A percentile compares a stretch with the other conserved stretches of the same genome.
Evolutionary conservation across 1,140 invertebrate genomes (phyloP).

Genomic region (Ips nitidus): DNA sequence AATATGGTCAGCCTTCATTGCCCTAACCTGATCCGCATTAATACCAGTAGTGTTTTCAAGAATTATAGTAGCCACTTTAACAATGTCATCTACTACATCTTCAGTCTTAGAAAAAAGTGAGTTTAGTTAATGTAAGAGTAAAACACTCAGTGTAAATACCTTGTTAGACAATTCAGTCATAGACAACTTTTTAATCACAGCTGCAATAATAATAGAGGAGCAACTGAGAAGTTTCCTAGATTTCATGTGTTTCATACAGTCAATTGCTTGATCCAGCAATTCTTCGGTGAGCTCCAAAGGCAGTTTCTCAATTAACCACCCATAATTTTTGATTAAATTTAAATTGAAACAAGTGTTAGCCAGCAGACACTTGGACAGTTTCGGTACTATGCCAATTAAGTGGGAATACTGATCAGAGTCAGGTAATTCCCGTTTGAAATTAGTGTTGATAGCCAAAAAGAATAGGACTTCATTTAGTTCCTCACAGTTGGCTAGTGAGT

Average conservation of each 20-base stretch:
- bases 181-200: slow-evolving; percentile 38
- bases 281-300: slow-evolving; percentile 37
- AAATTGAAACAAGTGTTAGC: slow-evolving; percentile 41
- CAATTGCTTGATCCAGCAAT: slow-evolving; percentile 44
- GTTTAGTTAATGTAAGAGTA: neutral
- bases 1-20: slow-evolving; percentile 34
- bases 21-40: slow-evolving; percentile 34
- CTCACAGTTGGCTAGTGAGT: slow-evolving; percentile 20
- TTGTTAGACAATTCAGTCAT: slow-evolving; percentile 22
- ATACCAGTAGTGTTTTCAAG: slow-evolving; percentile 40
- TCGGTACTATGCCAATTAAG: slow-evolving; percentile 45
- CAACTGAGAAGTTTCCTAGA: slow-evolving; percentile 33
- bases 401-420: slow-evolving; percentile 42
- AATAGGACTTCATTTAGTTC: slow-evolving; percentile 41
- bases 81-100: neutral
- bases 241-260: slow-evolving; percentile 39
- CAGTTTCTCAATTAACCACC: slow-evolving; percentile 38
- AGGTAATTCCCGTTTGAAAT: slow-evolving; percentile 35
- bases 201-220: slow-evolving; percentile 32
- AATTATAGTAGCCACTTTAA: slow-evolving; percentile 22
- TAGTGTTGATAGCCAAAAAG: slow-evolving; percentile 46
- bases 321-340: slow-evolving; percentile 40
- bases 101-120: slow-evolving; percentile 2
- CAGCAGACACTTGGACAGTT: slow-evolving; percentile 45
- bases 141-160: slow-evolving; percentile 19